phyloP scores from a whole-genome alignment of 1,140 invertebrate species.

The Papilio dardanus region DNA sequence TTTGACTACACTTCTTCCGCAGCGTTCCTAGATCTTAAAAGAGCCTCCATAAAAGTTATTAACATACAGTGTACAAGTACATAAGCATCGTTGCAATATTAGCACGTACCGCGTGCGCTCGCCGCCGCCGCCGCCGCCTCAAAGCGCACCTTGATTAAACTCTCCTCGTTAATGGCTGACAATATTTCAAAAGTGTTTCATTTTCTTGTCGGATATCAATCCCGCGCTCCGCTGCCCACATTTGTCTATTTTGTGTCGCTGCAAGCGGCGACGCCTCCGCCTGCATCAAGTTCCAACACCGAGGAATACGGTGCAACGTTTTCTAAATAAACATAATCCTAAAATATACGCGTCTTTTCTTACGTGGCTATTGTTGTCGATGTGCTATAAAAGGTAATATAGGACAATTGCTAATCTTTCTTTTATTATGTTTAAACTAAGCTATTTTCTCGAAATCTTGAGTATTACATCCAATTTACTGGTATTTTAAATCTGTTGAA shows the following conservation, averaged over 20 bases:
- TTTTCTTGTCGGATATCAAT: conserved; percentile 3
- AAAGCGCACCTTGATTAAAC: conserved; percentile 17
- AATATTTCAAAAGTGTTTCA: conserved; percentile 8
- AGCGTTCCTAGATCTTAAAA: neutral
- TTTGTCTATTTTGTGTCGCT: neutral
- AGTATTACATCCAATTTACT: too few relatives aligned
- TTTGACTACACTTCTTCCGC: neutral
- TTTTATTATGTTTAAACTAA: too few relatives aligned
- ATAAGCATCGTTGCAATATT: neutral
- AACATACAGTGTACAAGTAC: neutral
- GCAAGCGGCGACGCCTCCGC: neutral
- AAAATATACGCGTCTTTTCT: neutral
- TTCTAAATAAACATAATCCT: neutral
- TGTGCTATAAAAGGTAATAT: too few relatives aligned
- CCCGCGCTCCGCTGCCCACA: neutral
- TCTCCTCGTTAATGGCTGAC: neutral
- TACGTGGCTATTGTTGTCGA: too few relatives aligned
- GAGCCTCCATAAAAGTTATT: neutral
- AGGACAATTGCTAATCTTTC: too few relatives aligned
- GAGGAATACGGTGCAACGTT: neutral
- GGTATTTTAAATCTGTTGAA: neutral
- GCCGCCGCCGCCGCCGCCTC: too few relatives aligned
- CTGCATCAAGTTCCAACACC: neutral
- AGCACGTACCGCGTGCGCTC: neutral
- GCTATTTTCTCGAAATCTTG: too few relatives aligned